Evolutionary conservation across 2,888 invertebrate genomes (phyloP).

Genomic region (Cataglyphis rosenhaueri): DNA sequence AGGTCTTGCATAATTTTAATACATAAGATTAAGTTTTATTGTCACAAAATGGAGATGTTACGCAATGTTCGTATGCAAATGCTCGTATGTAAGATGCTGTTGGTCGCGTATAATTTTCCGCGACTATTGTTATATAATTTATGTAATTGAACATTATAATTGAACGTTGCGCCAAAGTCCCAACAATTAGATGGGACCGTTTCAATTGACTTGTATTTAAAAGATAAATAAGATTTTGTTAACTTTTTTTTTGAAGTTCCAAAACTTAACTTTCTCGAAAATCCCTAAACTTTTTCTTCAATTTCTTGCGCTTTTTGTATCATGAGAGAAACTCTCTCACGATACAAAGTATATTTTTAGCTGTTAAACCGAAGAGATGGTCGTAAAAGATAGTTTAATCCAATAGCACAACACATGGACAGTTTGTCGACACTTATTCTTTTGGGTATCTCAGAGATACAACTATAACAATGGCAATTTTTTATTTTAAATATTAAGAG

Average conservation of each 20-base stretch:
- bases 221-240: slow-evolving; percentile 13
- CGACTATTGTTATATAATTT: background rate
- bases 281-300: slow-evolving; percentile 1
- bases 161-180: background rate
- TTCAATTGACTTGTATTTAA: background rate
- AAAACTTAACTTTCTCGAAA: background rate
- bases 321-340: slow-evolving; percentile 5
- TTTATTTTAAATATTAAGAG: background rate
- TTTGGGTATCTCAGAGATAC: background rate
- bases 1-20: slow-evolving; percentile 1
- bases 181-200: background rate
- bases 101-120: background rate
- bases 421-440: background rate
- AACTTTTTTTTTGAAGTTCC: background rate
- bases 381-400: background rate
- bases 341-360: background rate
- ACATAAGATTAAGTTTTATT: background rate
- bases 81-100: background rate
- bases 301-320: background rate
- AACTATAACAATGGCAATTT: background rate
- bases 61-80: background rate
- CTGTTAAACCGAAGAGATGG: background rate
- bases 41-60: background rate
- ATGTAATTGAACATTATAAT: background rate
- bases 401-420: background rate